These are phyloP conservation scores for Cantharis flavilabris DNA, from an alignment of 2,888 invertebrate genomes.

Conservation along the genomic window DNA sequence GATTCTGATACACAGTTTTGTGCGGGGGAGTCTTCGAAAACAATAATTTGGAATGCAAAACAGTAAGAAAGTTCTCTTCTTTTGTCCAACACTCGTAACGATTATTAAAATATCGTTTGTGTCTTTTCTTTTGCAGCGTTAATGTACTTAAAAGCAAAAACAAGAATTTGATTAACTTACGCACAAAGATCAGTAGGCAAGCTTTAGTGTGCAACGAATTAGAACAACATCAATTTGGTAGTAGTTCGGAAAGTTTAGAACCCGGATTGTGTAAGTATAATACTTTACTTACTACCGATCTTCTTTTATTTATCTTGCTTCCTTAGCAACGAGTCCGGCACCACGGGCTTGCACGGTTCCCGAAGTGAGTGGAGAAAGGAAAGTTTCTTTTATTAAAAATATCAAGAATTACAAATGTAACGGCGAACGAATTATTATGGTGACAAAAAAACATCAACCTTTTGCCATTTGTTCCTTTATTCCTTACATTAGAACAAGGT, in stretches of 20 bases:
- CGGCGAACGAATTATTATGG: slow-evolving; percentile 82
- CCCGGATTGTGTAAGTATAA: slow-evolving; percentile 49
- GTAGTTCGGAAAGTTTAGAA: slow-evolving; percentile 78
- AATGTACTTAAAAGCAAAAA: slow-evolving; percentile 37
- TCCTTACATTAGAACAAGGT: slow-evolving; percentile 67
- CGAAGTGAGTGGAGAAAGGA: slow-evolving; percentile 60
- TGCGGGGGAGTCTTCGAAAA: slow-evolving; percentile 62
- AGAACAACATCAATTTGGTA: slow-evolving; percentile 67
- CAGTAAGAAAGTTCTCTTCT: slow-evolving; percentile 52
- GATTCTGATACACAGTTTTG: slow-evolving; percentile 75
- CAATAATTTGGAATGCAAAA: slow-evolving; percentile 57
- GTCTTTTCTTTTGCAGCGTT: neutral
- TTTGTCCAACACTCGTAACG: neutral
- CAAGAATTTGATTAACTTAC: slow-evolving; percentile 36
- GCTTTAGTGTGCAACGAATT: slow-evolving; percentile 59
- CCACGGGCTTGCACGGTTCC: slow-evolving; percentile 56
- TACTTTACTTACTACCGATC: neutral
- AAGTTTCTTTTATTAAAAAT: slow-evolving; percentile 64
- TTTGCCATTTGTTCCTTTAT: slow-evolving; percentile 86
- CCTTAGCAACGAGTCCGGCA: slow-evolving; percentile 42
- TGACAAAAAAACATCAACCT: slow-evolving; percentile 77
- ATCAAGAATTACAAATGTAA: slow-evolving; percentile 70
- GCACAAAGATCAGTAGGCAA: slow-evolving; percentile 49
- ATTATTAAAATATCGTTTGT: too few relatives aligned
- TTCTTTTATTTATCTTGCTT: neutral